phyloP scores from a whole-genome alignment of 2,888 invertebrate genomes.

The Anoncus sp. region DNA sequence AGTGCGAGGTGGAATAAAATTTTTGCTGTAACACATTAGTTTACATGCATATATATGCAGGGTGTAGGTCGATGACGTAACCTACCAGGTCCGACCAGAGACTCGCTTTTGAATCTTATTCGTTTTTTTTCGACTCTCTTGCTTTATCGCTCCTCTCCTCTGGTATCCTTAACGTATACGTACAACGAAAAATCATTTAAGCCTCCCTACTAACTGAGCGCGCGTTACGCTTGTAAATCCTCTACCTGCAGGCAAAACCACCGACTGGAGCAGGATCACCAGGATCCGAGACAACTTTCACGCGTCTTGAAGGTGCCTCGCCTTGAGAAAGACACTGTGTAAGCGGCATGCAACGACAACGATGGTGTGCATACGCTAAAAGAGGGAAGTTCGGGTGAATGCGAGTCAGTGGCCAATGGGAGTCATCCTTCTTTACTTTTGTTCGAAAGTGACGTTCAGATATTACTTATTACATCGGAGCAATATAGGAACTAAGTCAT shows the following conservation, averaged over 20 bases:
- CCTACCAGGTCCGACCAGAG: conserved; percentile 28
- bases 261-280: conserved; percentile 49
- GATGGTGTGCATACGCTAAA: conserved; percentile 41
- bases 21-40: conserved; percentile 24
- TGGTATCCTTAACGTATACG: conserved; percentile 32
- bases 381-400: not conserved
- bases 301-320: conserved; percentile 59
- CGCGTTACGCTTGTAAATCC: conserved; percentile 68
- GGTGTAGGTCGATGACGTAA: conserved; percentile 56
- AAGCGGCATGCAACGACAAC: conserved; percentile 39
- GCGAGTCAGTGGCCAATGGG: conserved; percentile 2
- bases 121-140: conserved; percentile 13
- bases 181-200: conserved; percentile 62
- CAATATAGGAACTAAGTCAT: not conserved
- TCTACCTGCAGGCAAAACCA: conserved; percentile 33
- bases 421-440: not conserved
- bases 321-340: conserved; percentile 51
- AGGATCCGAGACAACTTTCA: conserved; percentile 67
- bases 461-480: not conserved
- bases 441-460: not conserved
- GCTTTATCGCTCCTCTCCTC: conserved; percentile 14
- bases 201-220: conserved; percentile 58
- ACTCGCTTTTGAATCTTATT: conserved; percentile 39
- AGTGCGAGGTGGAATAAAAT: conserved; percentile 50
- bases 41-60: conserved; percentile 3